A percentile compares a stretch with the other conserved stretches of the same genome.
Conservation (phyloP, 2,113 vertebrate species). For the Toxotes chatareus region DNA sequence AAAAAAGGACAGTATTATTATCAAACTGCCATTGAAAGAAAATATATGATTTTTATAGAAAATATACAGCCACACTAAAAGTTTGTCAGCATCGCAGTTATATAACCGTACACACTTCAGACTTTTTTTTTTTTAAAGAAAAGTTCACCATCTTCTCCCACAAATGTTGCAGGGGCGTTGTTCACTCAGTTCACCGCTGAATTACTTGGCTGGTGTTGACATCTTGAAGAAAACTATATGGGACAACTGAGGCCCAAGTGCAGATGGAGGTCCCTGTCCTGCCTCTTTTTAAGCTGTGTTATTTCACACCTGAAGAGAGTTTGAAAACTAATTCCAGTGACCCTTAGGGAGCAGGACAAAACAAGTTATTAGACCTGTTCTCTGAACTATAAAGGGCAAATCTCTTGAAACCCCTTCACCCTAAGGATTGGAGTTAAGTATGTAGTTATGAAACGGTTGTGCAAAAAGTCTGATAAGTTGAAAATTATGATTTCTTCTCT, state of each 20-base stretch:
- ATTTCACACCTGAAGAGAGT: constrained; percentile 1
- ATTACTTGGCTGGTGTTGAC: not conserved
- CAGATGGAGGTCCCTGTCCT: not conserved
- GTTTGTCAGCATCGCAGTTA: too few species aligned
- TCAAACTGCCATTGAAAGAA: not conserved
- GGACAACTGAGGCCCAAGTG: not conserved
- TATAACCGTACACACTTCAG: too few species aligned
- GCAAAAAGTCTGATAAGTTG: too few species aligned
- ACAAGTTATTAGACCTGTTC: not conserved
- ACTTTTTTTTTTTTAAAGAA: too few species aligned
- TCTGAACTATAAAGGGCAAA: not conserved
- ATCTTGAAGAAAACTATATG: not conserved
- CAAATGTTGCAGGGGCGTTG: not conserved
- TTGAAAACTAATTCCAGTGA: constrained; percentile 1
- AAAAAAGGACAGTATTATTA: too few species aligned
- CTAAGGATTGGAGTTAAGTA: too few species aligned
- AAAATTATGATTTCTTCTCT: too few species aligned
- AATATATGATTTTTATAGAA: not conserved
- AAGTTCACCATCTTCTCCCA: not conserved
- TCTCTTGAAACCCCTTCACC: too few species aligned
- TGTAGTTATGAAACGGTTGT: too few species aligned
- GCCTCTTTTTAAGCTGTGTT: not conserved
- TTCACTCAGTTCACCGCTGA: not conserved
- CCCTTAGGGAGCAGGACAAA: not conserved
- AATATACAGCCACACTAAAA: not conserved